phyloP scores from a whole-genome alignment of 1,140 invertebrate genomes.

The Sarcophaga bullata region DNA sequence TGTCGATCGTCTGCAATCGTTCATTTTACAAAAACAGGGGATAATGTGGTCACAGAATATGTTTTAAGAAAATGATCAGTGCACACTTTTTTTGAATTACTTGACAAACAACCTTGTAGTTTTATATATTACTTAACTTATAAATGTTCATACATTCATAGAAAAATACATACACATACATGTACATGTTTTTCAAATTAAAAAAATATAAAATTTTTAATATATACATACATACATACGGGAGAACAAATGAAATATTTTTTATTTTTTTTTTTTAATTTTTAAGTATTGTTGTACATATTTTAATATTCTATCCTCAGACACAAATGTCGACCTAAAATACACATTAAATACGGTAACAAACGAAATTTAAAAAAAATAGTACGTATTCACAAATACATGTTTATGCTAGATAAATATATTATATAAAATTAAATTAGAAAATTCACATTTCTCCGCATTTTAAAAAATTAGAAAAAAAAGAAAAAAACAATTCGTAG shows the following conservation, averaged over 20 bases:
- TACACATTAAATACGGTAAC: not conserved
- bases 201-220: too few relatives aligned
- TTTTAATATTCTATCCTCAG: constrained; percentile 18
- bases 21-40: too few relatives aligned
- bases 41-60: too few relatives aligned
- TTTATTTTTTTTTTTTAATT: not conserved
- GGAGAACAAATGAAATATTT: not conserved
- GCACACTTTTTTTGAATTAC: too few relatives aligned
- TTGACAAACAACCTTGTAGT: too few relatives aligned
- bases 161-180: too few relatives aligned
- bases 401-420: not conserved
- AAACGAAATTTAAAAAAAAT: not conserved
- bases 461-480: constrained; percentile 17
- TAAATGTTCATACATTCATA: too few relatives aligned
- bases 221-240: too few relatives aligned
- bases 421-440: constrained; percentile 1
- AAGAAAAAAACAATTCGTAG: not conserved
- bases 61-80: too few relatives aligned
- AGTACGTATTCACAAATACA: not conserved
- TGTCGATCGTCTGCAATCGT: too few relatives aligned
- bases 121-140: too few relatives aligned
- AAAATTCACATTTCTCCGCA: constrained; percentile 35
- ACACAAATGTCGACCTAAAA: constrained; percentile 31
- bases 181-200: too few relatives aligned
- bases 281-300: constrained; percentile 27